Base-by-base conservation (phyloP, 2,113 vertebrate species). In the Sigmodon hispidus region DNA sequence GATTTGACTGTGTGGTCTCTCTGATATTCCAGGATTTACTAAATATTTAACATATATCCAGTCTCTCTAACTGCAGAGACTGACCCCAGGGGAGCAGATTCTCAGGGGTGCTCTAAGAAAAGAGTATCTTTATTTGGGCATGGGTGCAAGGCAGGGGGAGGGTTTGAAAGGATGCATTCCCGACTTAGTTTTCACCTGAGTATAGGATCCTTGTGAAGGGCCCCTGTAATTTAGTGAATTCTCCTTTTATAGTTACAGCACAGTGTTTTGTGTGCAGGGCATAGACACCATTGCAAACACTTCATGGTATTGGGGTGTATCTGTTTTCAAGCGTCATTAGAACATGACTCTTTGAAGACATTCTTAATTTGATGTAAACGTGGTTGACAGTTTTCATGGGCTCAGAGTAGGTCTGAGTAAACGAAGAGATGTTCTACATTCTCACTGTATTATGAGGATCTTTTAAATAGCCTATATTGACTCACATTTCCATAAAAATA, bases 401-500 rank as follows among this genome's bases (percentile, higher is more conserved):
- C 52, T 83, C 19, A 48, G n/a, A 40, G 69, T 50, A 40, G 57
- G 67, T 4, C 84, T 87, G 77, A 87, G 76, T 75, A 34, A 81
- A n/a, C 50, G 70, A 76, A 87, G 63, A 67, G 12, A n/a, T 36
- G 61, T 80, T 19, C 81, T 21, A 6, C 91, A 26, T 80, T 92
- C 19, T 10, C 45, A 19, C 52, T 65, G 19, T 31, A 81, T 81
- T 80, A 86, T 45, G 67, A 75, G 69, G 45, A 8, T 61, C 21
- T 73, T 86, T 94, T 94, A 26, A 26, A 52, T 89, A 89, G 83
- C 61, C 69, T 94, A 3, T 61, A 34, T 85, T 81, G 67, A 55
- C 45, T 95, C 77, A 95, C 15, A 34, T 86, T 92, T n/a, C 89
- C 80, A 80, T 48, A 63, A 85, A 80, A 92, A 84, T 85, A 3